Evolutionary conservation across 1,140 invertebrate genomes (phyloP), one percentile per base, ranked within the genome.

Genomic region (Megalonaias nervosa): DNA sequence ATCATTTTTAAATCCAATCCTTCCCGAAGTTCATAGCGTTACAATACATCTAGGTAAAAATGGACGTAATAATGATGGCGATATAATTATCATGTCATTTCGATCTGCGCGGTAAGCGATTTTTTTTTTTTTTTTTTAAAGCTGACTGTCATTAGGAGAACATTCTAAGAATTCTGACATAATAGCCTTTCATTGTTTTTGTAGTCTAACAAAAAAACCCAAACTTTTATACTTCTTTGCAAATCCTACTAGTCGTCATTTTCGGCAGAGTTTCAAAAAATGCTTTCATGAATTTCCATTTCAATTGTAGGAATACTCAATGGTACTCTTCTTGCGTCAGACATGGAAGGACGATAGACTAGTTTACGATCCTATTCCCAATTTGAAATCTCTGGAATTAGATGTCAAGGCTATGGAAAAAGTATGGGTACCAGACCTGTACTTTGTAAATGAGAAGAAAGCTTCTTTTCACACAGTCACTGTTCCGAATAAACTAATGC

Each of bases 401-500:
- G 98, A 91, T 97, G 96, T 78, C 92, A 97, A 89, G 96, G 97
- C 92, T 95, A 95, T 87, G 98, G 67, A 93, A 79, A 89, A 91
- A 64, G 92, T 94, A 71, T 94, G 94, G 94, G 93, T 94, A 72
- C 94, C 94, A 0, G 94, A 94, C 84, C 92, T 94, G 3, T 94
- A 94, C 85, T 94, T 94, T 82, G 92, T 93, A 48, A 94, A 94
- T 86, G 94, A 93, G 38, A 94, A 94, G 87, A 91, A 93, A 75
- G 94, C 88, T 4, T 66, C 66, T 59, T 81, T 87, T 62, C 88
- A 90, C 68, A 64, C 82, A n/a, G 81, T 90, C 19, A 90, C 90
- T 0, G 93, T 94, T 16, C 93, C 94, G 11, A 94, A 94, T 85
- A 93, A 94, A 58, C 86, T 94, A 12, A 93, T 95, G 80, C 88